phyloP scores from a whole-genome alignment of 2,113 vertebrate species.

The Rhinogobius similis region DNA sequence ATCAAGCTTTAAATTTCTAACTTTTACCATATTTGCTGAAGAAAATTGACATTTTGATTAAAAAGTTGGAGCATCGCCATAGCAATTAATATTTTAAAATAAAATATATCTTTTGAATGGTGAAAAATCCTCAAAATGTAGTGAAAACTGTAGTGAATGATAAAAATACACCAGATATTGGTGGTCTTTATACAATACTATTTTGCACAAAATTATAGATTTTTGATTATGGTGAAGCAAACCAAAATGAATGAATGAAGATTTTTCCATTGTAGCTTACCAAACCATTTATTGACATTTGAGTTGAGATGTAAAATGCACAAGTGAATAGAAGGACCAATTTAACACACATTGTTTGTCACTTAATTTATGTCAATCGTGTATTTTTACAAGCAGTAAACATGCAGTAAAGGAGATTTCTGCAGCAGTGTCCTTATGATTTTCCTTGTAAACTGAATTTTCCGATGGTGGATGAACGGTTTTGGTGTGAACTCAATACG shows the following conservation, averaged over 20 bases:
- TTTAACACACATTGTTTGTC: constrained; percentile 5
- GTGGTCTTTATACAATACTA: neutral
- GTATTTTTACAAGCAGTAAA: constrained; percentile 34
- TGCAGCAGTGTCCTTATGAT: constrained; percentile 48
- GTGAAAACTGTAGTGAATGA: too few relatives aligned
- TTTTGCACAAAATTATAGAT: neutral
- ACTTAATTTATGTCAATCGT: constrained; percentile 25
- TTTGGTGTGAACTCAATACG: constrained; percentile 45
- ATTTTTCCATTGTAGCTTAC: neutral
- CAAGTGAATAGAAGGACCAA: neutral
- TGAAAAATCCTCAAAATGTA: too few relatives aligned
- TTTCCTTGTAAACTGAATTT: constrained; percentile 92
- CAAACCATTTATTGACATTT: neutral
- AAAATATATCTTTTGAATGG: too few relatives aligned
- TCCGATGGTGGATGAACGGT: constrained; percentile 85
- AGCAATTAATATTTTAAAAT: too few relatives aligned
- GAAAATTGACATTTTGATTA: neutral
- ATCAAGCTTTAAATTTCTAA: neutral
- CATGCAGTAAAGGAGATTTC: constrained; percentile 62
- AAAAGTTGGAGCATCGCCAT: too few relatives aligned
- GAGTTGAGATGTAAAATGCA: neutral
- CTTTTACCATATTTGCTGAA: neutral
- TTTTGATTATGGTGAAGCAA: neutral
- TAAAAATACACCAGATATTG: neutral
- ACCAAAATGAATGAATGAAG: constrained; percentile 1